Evolutionary conservation across 1,140 invertebrate genomes (phyloP), one percentile per base, ranked within the genome.

Genomic region (Branchinecta lindahli): DNA sequence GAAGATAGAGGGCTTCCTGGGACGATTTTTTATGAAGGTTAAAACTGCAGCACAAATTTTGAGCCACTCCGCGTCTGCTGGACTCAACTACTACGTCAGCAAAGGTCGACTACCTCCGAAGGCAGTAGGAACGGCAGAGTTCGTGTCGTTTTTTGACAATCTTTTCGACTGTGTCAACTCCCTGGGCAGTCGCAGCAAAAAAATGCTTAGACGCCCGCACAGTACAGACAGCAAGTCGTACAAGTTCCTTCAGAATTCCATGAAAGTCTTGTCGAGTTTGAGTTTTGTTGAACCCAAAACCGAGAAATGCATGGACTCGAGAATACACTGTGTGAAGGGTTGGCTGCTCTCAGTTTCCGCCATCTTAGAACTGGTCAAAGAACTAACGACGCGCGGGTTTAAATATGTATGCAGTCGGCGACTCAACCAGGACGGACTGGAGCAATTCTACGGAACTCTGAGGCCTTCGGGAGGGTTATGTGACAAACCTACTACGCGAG

Each of bases 241-340:
- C 9, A 52, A 52, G n/a, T 52, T 52, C 47, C n/a, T 52, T n/a
- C n/a, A n/a, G n/a, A 52, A n/a, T 9, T 52, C 47, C 9, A 52
- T 52, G 47, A 52, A 52, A 52, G n/a, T n/a, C n/a, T 52, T 52
- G 47, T 52, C 47, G 47, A 52, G 47, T n/a, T 52, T 52, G 47
- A 52, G n/a, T n/a, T 52, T 52, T 52, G 47, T 52, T 52, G 9
- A 52, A 9, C 47, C 47, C 47, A 52, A 9, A 52, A 52, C 47
- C 47, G 47, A 52, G 9, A 52, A 52, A 52, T 9, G n/a, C n/a
- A 52, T 52, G 47, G 47, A 52, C n/a, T 52, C 47, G 9, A n/a
- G 47, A n/a, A 52, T 52, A 52, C n/a, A 52, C 47, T 52, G 47
- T 52, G 47, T 52, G 47, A 52, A 52, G 47, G 47, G 47, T n/a